A percentile compares a stretch with the other conserved stretches of the same genome.
These are phyloP conservation scores for Microcebus murinus DNA, from an alignment of 2,113 vertebrate species.

Conservation along the genomic window DNA sequence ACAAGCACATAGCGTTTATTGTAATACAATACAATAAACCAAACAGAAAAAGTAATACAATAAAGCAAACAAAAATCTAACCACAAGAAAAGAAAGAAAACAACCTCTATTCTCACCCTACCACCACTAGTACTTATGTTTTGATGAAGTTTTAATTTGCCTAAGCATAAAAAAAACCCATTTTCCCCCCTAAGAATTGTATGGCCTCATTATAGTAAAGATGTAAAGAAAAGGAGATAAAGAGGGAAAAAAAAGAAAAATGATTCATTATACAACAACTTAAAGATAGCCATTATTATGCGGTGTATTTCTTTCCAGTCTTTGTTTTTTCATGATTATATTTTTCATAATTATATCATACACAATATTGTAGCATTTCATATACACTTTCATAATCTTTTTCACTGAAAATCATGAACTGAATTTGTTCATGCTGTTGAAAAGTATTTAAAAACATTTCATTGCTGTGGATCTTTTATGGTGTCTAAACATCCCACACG, in stretches of 20 bases:
- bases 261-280: background rate
- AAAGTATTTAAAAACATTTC: background rate
- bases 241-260: background rate
- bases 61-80: background rate
- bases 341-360: background rate
- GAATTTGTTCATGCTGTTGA: background rate
- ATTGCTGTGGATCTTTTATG: background rate
- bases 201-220: background rate
- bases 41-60: too few relatives aligned
- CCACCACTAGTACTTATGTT: background rate
- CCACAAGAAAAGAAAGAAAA: background rate
- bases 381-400: background rate
- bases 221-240: background rate
- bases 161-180: background rate
- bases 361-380: background rate
- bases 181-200: background rate
- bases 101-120: background rate
- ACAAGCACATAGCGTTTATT: fast-evolving
- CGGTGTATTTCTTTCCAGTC: background rate
- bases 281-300: background rate
- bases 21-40: background rate
- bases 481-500: background rate
- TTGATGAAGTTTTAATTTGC: background rate
- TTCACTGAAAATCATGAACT: background rate
- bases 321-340: background rate